Evolutionary conservation across 2,797 vertebrate genomes (phyloP), one percentile per base, ranked within the genome.

Genomic region (Philypnodon macrostomus): DNA sequence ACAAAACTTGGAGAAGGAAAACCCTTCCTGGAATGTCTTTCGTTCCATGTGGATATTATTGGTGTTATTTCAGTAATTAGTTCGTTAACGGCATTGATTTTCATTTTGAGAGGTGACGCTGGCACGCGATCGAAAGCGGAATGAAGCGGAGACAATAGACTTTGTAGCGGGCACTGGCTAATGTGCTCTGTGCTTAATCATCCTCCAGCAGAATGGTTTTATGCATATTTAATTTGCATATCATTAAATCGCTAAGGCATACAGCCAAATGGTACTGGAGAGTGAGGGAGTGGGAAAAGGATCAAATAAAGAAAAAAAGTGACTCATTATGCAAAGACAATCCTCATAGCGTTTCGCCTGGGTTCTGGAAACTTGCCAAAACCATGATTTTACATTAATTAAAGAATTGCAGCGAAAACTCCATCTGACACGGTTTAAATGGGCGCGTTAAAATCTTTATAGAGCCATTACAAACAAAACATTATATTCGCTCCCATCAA

Each of bases 161-260:
- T 81, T 74, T 81, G 80, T 88, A 82, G 86, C 81, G 68, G 81
- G 86, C 85, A 84, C 80, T 63, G 85, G 91, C 90, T 96, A 95
- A 95, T 93, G 92, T 96, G 91, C 92, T 92, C 91, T 90, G 92
- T 91, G 93, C 94, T 97, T 96, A 97, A 97, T 97, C 95, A 95
- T 96, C 92, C 88, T 93, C 92, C 93, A 92, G 93, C 92, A 94
- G 94, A 94, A 95, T 92, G 94, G 90, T 95, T 97, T 96, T 97
- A 94, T 97, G 95, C 93, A 97, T 96, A 96, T 97, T 96, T 96
- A 92, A 97, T 97, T 97, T 96, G 95, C 95, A 97, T 97, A 95
- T 95, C 93, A 97, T 98, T 99, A 97, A 94, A 89, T 89, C 57
- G 81, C 85, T 71, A 88, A 81, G 81, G 88, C 88, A 89, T 81